phyloP scores from a whole-genome alignment of 1,140 invertebrate species.

The Zeugodacus cucurbitae region DNA sequence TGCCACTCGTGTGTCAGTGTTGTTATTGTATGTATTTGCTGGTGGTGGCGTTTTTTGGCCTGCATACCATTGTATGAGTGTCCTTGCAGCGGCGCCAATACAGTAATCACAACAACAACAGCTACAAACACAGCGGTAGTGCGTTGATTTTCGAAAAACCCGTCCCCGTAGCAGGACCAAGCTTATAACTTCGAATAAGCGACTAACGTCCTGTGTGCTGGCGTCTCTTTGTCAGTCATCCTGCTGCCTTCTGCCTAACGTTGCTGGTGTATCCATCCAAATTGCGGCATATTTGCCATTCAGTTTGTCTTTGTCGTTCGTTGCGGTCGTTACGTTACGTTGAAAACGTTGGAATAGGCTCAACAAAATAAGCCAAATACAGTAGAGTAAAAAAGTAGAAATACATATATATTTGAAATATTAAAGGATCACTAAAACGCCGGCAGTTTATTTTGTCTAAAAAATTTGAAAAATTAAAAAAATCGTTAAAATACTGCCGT shows the following conservation, averaged over 20 bases:
- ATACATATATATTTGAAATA: not conserved
- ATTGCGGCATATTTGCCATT: conserved; percentile 8
- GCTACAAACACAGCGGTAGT: not conserved
- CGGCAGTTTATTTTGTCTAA: not conserved
- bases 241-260: conserved; percentile 19
- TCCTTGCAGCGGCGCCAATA: conserved; percentile 33
- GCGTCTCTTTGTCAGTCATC: not conserved
- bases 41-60: not conserved
- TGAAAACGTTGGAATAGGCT: not conserved
- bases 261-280: conserved; percentile 26
- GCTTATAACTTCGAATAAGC: not conserved
- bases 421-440: not conserved
- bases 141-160: not conserved
- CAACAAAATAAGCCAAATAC: not conserved
- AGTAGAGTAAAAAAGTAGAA: not conserved
- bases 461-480: not conserved
- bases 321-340: conserved; percentile 55
- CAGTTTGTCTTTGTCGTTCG: conserved; percentile 63
- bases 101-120: not conserved
- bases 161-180: too few relatives aligned
- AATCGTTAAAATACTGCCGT: not conserved
- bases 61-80: not conserved
- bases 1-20: not conserved
- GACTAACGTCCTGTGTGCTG: not conserved
- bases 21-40: not conserved